phyloP scores from a whole-genome alignment of 2,888 invertebrate genomes.

The Leptinotarsa tumamoca region DNA sequence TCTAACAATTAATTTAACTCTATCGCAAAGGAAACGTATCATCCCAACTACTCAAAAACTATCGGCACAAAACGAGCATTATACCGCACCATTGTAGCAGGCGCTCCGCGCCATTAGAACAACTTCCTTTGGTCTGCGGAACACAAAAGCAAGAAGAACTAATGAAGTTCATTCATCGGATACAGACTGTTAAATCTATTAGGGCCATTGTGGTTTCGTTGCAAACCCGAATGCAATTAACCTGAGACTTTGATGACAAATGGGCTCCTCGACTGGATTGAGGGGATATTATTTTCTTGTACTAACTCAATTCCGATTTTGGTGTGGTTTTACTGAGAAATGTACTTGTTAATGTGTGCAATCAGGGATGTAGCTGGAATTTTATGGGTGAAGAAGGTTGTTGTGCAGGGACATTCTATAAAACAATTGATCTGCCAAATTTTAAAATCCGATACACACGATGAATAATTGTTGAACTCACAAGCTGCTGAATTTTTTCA shows the following conservation, averaged over 20 bases:
- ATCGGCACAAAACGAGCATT: background rate
- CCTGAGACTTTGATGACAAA: constrained; percentile 35
- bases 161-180: constrained; percentile 37
- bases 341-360: background rate
- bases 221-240: constrained; percentile 34
- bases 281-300: constrained; percentile 13
- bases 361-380: no score
- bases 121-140: constrained; percentile 12
- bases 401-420: no score
- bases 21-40: background rate
- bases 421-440: no score
- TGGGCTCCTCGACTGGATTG: constrained; percentile 5
- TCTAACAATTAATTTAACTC: no score
- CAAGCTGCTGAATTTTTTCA: no score
- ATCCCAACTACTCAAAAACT: background rate
- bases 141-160: constrained; percentile 28
- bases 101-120: constrained; percentile 1
- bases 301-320: constrained; percentile 10
- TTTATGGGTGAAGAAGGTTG: no score
- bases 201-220: constrained; percentile 36
- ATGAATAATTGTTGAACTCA: no score
- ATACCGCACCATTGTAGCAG: background rate
- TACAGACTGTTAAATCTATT: constrained; percentile 36
- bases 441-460: no score
- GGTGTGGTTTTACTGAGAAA: background rate